phyloP scores from a whole-genome alignment of 2,797 vertebrate genomes.

The Diceros bicornis region DNA sequence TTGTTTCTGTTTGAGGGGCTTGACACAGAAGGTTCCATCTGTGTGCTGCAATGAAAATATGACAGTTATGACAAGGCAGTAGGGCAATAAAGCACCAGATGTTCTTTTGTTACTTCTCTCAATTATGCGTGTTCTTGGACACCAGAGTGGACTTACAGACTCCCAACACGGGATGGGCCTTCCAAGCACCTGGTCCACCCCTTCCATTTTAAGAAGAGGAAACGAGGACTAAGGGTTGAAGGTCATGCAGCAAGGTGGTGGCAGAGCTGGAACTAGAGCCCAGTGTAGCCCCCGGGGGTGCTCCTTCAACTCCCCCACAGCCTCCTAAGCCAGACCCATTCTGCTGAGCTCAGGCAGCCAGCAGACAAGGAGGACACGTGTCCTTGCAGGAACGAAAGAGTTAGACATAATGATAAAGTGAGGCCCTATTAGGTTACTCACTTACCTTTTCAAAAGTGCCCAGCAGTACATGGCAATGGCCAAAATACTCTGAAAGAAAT shows the following conservation, averaged over 20 bases:
- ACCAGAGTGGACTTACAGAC: background rate
- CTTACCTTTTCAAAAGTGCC: slow-evolving; percentile 98
- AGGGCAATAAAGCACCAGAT: background rate
- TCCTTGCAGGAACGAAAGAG: background rate
- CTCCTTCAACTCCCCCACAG: background rate
- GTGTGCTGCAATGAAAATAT: slow-evolving; percentile 92
- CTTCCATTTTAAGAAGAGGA: background rate
- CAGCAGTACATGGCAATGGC: slow-evolving; percentile 97
- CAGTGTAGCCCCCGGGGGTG: rapidly evolving
- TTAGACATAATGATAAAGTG: rapidly evolving
- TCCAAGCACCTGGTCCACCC: background rate
- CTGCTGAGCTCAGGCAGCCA: background rate
- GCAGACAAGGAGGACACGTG: rapidly evolving
- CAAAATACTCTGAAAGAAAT: slow-evolving; percentile 94
- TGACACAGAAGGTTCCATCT: slow-evolving; percentile 97
- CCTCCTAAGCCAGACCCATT: background rate
- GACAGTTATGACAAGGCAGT: background rate
- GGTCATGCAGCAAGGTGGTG: background rate
- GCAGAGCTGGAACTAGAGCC: background rate
- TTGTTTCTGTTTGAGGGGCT: slow-evolving; percentile 99
- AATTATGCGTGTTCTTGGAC: rapidly evolving
- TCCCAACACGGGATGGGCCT: background rate
- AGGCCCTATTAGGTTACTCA: background rate
- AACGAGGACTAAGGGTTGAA: background rate
- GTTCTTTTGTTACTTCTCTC: background rate